These are phyloP conservation scores for Callocephalon fimbriatum DNA, from an alignment of 2,113 vertebrate genomes.

Conservation along the genomic window DNA sequence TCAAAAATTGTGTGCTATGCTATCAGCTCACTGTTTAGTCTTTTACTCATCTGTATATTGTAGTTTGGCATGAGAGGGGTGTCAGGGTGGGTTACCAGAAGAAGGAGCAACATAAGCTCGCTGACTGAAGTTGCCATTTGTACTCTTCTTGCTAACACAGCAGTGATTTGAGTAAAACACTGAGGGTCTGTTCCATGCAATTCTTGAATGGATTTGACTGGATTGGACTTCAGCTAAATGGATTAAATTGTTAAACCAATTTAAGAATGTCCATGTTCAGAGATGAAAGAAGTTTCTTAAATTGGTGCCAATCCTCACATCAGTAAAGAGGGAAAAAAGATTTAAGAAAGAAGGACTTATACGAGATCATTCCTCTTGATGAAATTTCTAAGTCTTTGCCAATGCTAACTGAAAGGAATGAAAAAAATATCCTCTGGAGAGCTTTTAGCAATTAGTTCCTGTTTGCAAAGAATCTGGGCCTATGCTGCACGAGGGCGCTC, in stretches of 20 bases:
- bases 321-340: conserved; percentile 19
- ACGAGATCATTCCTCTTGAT: conserved; percentile 49
- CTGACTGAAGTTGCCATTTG: background rate
- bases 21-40: background rate
- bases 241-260: conserved; percentile 68
- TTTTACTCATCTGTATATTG: background rate
- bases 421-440: conserved; percentile 31
- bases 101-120: background rate
- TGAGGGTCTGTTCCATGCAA: conserved; percentile 44
- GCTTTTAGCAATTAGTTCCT: conserved; percentile 61
- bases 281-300: conserved; percentile 52
- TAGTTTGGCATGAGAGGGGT: background rate
- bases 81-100: background rate
- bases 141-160: background rate
- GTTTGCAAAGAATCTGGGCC: conserved; percentile 29
- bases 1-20: background rate
- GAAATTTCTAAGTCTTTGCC: conserved; percentile 61
- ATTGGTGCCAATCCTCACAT: conserved; percentile 62
- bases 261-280: conserved; percentile 31
- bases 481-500: background rate
- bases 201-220: conserved; percentile 53
- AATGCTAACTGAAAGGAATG: conserved; percentile 59
- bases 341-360: conserved; percentile 53
- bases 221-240: conserved; percentile 51
- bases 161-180: conserved; percentile 35